Base-by-base conservation (phyloP, 2,797 vertebrate species). In the Pipistrellus pygmaeus region DNA sequence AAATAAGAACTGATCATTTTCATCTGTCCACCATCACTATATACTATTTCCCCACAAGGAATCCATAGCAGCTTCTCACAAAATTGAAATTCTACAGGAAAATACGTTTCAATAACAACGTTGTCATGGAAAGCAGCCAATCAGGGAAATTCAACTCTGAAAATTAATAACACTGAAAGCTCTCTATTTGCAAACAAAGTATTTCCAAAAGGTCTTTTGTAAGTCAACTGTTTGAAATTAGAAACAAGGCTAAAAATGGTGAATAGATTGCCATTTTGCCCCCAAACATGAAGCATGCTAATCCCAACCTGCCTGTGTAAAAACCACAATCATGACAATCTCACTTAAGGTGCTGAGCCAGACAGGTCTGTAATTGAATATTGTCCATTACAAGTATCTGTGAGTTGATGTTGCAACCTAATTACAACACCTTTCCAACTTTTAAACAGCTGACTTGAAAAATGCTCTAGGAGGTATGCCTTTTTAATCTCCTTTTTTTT, bases 91-190 rank as follows among this genome's bases (percentile, higher is more conserved):
- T 85, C 90, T 90, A 4, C 51, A 80, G 35, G 86, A 51, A 91
- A 93, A 71, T 88, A 75, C n/a, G 95, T 95, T 66, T 23, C 94
- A 93, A 95, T 73, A 88, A 57, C 77, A 78, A 60, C 60, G 51
- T 66, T 91, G 48, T 15, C 35, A 55, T 96, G 94, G 84, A 96
- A 95, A 95, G 91, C 78, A 91, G 92, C 89, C 94, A 93, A 84
- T 60, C 38, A 32, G 32, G 46, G 81, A 92, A 92, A 94, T 77
- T 93, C 60, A 66, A 71, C 91, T 90, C 91, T 95, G 77, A 85
- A 91, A 96, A 95, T 91, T 94, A 97, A 91, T 95, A 96, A 95
- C 91, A 82, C 72, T 90, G 94, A 81, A 97, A 95, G 89, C 88
- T 96, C 94, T 95, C 83, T 83, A 48, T 91, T 94, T 92, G 82